A percentile compares a stretch with the other conserved stretches of the same genome.
These are phyloP conservation scores for Clarias platycephalus DNA, from an alignment of 2,797 vertebrate species.

Conservation along the genomic window DNA sequence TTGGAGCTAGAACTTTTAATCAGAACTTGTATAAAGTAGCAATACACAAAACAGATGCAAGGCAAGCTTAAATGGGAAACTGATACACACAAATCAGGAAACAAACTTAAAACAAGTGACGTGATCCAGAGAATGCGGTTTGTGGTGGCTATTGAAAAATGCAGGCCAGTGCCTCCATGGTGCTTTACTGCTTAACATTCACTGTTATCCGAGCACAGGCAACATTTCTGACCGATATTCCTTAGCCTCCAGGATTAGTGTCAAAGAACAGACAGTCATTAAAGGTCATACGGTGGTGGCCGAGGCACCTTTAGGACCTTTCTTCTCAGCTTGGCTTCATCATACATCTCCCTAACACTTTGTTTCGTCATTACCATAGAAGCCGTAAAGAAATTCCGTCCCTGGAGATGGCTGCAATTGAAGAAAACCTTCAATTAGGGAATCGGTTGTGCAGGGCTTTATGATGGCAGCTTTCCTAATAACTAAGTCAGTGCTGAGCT, in stretches of 20 bases:
- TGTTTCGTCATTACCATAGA: conserved; percentile 3
- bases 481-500: neutral
- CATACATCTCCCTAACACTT: conserved; percentile 22
- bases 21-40: too few species aligned
- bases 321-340: conserved; percentile 4
- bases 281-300: neutral
- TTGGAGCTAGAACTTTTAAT: too few species aligned
- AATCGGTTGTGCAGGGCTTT: conserved; percentile 44
- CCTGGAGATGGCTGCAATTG: neutral
- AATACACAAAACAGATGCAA: too few species aligned
- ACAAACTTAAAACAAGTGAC: too few species aligned
- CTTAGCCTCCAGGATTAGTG: neutral
- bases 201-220: neutral
- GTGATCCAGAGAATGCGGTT: too few species aligned
- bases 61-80: too few species aligned
- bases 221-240: neutral
- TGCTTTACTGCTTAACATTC: neutral
- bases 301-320: neutral
- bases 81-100: too few species aligned
- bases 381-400: conserved; percentile 14
- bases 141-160: too few species aligned
- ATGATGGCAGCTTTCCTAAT: neutral
- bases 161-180: too few species aligned
- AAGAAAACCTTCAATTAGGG: conserved; percentile 24
- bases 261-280: neutral